Percentiles rank a stretch among this genome's conserved stretches.
phyloP scores from a whole-genome alignment of 1,140 invertebrate genomes.

The Dinoponera quadriceps region DNA sequence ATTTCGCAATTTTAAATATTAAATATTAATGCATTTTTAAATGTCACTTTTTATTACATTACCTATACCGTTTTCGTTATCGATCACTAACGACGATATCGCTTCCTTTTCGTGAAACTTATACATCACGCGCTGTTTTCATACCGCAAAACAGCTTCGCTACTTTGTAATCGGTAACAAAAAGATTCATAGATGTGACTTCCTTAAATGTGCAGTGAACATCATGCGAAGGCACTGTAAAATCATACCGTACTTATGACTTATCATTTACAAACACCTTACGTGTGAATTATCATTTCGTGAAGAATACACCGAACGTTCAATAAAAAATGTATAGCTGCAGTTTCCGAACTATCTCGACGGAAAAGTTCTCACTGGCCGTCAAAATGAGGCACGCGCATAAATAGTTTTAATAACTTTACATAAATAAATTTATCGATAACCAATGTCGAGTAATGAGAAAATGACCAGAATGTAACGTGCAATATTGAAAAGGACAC shows the following conservation, averaged over 20 bases:
- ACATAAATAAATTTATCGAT: neutral
- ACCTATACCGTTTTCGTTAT: neutral
- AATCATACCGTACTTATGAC: constrained; percentile 28
- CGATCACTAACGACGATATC: too few relatives aligned
- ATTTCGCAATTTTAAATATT: neutral
- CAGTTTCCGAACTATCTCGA: neutral
- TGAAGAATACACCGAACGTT: constrained; percentile 30
- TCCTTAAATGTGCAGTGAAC: constrained; percentile 21
- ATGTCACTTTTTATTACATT: constrained; percentile 12
- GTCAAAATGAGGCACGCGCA: too few relatives aligned
- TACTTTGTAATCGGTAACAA: neutral
- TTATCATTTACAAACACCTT: constrained; percentile 18
- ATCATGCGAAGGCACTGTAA: constrained; percentile 68
- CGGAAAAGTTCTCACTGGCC: too few relatives aligned
- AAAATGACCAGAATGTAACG: constrained; percentile 9
- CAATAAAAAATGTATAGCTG: neutral
- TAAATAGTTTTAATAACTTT: neutral
- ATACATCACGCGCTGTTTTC: too few relatives aligned
- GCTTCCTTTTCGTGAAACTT: too few relatives aligned
- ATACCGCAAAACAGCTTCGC: neutral
- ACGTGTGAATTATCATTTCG: constrained; percentile 24
- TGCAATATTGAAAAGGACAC: constrained; percentile 4
- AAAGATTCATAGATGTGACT: neutral
- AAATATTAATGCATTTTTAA: constrained; percentile 10
- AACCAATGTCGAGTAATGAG: constrained; percentile 19